phyloP scores from a whole-genome alignment of 2,113 vertebrate species.

The Solea solea region DNA sequence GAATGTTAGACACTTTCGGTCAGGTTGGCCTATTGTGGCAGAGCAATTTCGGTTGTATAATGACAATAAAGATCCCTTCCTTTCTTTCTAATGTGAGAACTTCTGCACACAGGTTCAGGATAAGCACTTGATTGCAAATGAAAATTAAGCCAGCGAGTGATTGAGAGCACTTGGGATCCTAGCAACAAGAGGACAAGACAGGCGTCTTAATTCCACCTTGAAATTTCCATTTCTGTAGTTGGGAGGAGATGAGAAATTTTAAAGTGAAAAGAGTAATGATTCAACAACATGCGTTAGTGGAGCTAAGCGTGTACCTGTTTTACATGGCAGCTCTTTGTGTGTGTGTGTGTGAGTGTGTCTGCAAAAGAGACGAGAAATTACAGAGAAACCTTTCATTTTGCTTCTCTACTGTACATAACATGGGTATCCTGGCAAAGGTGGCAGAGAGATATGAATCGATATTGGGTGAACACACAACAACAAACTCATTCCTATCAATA shows the following conservation, averaged over 20 bases:
- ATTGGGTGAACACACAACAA: constrained; percentile 36
- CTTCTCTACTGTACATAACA: background rate
- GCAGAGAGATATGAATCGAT: constrained; percentile 46
- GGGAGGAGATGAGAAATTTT: constrained; percentile 16
- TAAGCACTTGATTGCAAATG: constrained; percentile 35
- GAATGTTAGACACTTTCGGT: too few relatives aligned
- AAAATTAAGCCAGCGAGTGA: constrained; percentile 22
- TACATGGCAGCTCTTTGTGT: background rate
- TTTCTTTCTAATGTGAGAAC: background rate
- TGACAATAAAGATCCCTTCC: too few relatives aligned
- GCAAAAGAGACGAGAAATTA: constrained; percentile 16
- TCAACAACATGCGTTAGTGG: constrained; percentile 1
- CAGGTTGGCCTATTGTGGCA: too few relatives aligned
- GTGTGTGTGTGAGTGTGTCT: too few relatives aligned
- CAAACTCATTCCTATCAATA: constrained; percentile 9
- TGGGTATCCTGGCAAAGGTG: constrained; percentile 2
- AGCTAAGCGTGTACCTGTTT: background rate
- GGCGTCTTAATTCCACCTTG: constrained; percentile 10
- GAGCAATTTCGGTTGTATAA: too few relatives aligned
- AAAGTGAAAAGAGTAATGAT: constrained; percentile 20
- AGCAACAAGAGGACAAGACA: constrained; percentile 5
- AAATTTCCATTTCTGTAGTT: constrained; percentile 12
- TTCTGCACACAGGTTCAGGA: constrained; percentile 12
- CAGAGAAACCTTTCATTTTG: background rate
- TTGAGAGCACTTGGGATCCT: constrained; percentile 19